A percentile compares a stretch with the other conserved stretches of the same genome.
Evolutionary conservation across 2,797 vertebrate species (phyloP).

Genomic region (Lophura swinhoii): DNA sequence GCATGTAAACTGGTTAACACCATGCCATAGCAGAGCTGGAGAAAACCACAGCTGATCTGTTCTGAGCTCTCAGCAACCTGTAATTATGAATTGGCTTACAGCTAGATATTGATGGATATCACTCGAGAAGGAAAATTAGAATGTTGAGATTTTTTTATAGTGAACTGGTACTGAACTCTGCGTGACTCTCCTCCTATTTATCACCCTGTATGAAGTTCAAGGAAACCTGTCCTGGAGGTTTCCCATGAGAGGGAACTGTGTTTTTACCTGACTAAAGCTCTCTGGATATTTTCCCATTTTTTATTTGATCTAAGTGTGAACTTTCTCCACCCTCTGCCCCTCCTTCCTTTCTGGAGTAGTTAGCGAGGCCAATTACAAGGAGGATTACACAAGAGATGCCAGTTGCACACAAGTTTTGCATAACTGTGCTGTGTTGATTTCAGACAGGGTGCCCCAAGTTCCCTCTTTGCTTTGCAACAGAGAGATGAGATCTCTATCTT

Average conservation of each 20-base stretch:
- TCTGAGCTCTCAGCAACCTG: conserved; percentile 40
- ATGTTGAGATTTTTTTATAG: neutral
- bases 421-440: conserved; percentile 73
- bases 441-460: conserved; percentile 52
- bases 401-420: conserved; percentile 74
- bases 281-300: conserved; percentile 72
- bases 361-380: conserved; percentile 60
- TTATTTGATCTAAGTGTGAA: conserved; percentile 77
- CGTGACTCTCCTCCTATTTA: conserved; percentile 58
- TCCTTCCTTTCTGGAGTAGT: conserved; percentile 72
- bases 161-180: conserved; percentile 50
- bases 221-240: conserved; percentile 69
- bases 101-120: conserved; percentile 52
- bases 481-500: conserved; percentile 56
- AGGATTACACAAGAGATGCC: conserved; percentile 74
- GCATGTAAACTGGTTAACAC: neutral
- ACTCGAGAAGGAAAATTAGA: conserved; percentile 53
- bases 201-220: conserved; percentile 51
- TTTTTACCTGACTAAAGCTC: conserved; percentile 71
- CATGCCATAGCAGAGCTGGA: neutral
- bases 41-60: conserved; percentile 1
- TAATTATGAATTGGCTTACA: conserved; percentile 53
- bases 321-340: conserved; percentile 62
- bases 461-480: conserved; percentile 41
- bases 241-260: conserved; percentile 64